These are phyloP conservation scores for Lycocerus yunnanus DNA, from an alignment of 2,888 invertebrate species.

Conservation along the genomic window DNA sequence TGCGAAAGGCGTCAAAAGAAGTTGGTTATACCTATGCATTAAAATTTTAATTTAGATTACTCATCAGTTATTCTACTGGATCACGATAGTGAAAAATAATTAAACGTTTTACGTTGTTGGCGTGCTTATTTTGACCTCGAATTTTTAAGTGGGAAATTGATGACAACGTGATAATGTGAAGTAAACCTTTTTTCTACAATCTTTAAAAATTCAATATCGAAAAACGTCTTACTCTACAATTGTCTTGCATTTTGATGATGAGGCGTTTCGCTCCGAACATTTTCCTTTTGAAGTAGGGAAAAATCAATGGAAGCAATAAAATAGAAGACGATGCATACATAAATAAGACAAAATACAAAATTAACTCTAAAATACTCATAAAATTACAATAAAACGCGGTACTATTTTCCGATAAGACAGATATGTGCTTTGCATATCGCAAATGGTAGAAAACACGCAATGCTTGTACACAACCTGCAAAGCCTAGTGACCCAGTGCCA, in stretches of 20 bases:
- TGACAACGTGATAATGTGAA: background rate
- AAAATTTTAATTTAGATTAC: slow-evolving; percentile 25
- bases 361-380: background rate
- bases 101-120: slow-evolving; percentile 48
- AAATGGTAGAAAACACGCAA: slow-evolving; percentile 24
- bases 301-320: slow-evolving; percentile 3
- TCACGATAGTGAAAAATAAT: slow-evolving; percentile 46
- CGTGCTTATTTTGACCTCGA: slow-evolving; percentile 41
- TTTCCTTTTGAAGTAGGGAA: background rate
- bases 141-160: slow-evolving; percentile 25
- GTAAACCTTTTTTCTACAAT: background rate
- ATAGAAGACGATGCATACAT: slow-evolving; percentile 4
- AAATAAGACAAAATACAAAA: background rate
- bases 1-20: background rate
- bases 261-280: background rate
- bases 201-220: background rate
- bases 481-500: slow-evolving; percentile 27
- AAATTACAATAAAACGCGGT: slow-evolving; percentile 21
- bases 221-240: background rate
- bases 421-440: slow-evolving; percentile 30
- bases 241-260: background rate
- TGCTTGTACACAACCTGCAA: slow-evolving; percentile 15
- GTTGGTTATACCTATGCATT: background rate
- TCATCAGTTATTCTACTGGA: slow-evolving; percentile 47
- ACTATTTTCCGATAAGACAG: slow-evolving; percentile 28